Evolutionary conservation across 2,113 vertebrate species (phyloP).

Genomic region (Odontophorus gujanensis): DNA sequence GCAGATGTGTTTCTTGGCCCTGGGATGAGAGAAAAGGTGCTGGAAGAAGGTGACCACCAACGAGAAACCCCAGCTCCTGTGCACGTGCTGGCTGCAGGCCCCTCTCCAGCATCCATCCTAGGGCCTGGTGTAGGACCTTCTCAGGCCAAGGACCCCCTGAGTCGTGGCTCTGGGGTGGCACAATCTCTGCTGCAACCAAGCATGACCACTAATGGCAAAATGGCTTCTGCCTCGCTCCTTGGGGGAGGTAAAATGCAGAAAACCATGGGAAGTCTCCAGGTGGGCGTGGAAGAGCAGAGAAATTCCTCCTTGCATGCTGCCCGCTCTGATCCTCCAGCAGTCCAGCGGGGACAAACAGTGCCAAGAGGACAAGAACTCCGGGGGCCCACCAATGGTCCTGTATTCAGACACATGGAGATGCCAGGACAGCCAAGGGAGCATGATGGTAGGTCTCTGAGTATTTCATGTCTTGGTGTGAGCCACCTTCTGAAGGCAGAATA

Average conservation of each 20-base stretch:
- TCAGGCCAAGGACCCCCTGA: rapidly evolving
- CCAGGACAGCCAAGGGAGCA: neutral
- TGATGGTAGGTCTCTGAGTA: constrained; percentile 7
- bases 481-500: neutral
- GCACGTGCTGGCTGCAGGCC: rapidly evolving
- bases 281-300: neutral
- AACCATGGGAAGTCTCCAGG: neutral
- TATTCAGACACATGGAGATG: rapidly evolving
- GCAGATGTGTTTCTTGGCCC: neutral
- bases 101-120: neutral
- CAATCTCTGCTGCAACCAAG: neutral
- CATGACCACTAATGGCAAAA: rapidly evolving
- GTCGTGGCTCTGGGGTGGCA: neutral
- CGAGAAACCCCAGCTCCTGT: neutral
- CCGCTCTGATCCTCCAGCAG: neutral
- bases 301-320: neutral
- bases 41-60: neutral
- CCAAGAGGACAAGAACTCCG: neutral
- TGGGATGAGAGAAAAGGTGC: neutral
- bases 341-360: rapidly evolving
- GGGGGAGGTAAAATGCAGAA: neutral
- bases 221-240: rapidly evolving
- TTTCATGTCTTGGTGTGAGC: rapidly evolving
- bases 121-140: neutral
- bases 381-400: neutral